phyloP scores from a whole-genome alignment of 2,888 invertebrate genomes.

The Megamerina dolium region DNA sequence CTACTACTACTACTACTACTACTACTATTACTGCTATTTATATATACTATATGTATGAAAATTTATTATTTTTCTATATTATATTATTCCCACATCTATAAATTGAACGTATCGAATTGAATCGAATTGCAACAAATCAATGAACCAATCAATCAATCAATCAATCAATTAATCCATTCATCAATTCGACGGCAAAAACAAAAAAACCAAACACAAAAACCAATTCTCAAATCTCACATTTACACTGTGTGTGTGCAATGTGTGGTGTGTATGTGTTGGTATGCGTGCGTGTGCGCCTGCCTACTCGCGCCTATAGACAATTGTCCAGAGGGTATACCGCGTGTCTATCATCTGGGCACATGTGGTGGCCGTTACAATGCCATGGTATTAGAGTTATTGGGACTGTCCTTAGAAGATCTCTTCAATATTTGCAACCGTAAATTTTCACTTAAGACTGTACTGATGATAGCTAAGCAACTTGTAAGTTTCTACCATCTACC shows the following conservation, averaged over 20 bases:
- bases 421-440: slow-evolving; percentile 98
- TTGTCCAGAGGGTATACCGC: slow-evolving; percentile 88
- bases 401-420: slow-evolving; percentile 97
- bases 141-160: background rate
- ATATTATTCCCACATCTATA: too few species aligned
- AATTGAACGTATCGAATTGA: background rate
- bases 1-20: too few species aligned
- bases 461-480: slow-evolving; percentile 96
- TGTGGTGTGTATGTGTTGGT: too few species aligned
- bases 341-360: slow-evolving; percentile 99
- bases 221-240: too few species aligned
- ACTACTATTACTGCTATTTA: too few species aligned
- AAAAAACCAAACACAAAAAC: background rate
- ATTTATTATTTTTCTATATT: too few species aligned
- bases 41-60: too few species aligned
- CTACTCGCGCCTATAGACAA: slow-evolving; percentile 39
- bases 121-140: background rate
- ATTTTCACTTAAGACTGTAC: slow-evolving; percentile 96
- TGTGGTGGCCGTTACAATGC: slow-evolving; percentile 98
- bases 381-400: slow-evolving; percentile 97
- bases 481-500: slow-evolving; percentile 60
- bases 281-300: too few species aligned
- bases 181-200: background rate
- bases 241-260: too few species aligned
- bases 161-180: background rate